Evolutionary conservation across 2,888 invertebrate genomes (phyloP).

Genomic region (Cantharis rustica): DNA sequence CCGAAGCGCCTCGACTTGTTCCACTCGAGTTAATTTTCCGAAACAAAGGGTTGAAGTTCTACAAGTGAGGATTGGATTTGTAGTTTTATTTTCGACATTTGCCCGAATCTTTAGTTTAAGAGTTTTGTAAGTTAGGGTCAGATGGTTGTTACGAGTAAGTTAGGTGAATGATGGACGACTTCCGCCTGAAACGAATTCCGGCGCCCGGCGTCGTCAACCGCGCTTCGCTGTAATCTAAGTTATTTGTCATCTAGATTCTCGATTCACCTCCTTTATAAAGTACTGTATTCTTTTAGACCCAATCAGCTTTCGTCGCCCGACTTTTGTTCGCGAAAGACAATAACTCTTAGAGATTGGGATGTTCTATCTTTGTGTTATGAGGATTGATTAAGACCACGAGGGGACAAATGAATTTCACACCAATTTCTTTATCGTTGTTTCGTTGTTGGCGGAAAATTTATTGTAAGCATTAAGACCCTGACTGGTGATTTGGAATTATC

Average conservation of each 20-base stretch:
- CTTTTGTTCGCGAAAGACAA: constrained; percentile 52
- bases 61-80: constrained; percentile 4
- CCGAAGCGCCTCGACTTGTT: background rate
- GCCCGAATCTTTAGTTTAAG: constrained; percentile 1
- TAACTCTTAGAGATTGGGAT: constrained; percentile 52
- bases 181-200: constrained; percentile 47
- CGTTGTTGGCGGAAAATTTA: constrained; percentile 51
- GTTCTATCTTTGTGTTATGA: constrained; percentile 54
- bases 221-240: constrained; percentile 51
- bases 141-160: constrained; percentile 19
- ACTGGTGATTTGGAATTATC: constrained; percentile 50
- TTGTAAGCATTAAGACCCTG: constrained; percentile 45
- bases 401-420: constrained; percentile 56
- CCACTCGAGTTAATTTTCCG: background rate
- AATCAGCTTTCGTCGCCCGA: constrained; percentile 52
- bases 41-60: constrained; percentile 12
- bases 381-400: constrained; percentile 55
- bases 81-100: background rate
- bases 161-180: constrained; percentile 50
- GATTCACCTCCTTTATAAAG: constrained; percentile 55
- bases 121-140: constrained; percentile 33
- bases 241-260: constrained; percentile 55
- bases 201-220: constrained; percentile 51
- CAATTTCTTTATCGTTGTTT: constrained; percentile 54
- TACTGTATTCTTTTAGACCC: constrained; percentile 53